phyloP scores from a whole-genome alignment of 1,140 invertebrate genomes.

The Reticulitermes speratus region DNA sequence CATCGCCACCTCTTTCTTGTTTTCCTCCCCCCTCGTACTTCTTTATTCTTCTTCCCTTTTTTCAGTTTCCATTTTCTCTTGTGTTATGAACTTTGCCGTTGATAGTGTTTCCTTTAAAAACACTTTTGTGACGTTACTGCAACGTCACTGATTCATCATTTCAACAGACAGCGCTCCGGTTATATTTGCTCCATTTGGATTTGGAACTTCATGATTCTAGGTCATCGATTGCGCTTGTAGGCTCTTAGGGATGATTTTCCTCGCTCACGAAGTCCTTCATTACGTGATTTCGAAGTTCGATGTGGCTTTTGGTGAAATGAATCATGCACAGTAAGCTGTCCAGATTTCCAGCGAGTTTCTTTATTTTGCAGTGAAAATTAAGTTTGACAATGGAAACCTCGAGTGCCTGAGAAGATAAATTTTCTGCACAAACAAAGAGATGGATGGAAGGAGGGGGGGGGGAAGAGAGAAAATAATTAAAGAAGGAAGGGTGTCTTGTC shows the following conservation, averaged over 20 bases:
- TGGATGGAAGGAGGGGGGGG: too few species aligned
- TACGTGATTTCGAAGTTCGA: not conserved
- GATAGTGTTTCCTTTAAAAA: too few species aligned
- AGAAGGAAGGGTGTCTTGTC: too few species aligned
- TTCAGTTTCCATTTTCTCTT: too few species aligned
- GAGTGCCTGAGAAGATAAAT: not conserved
- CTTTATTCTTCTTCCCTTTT: too few species aligned
- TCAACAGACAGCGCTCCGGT: not conserved
- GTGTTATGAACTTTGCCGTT: too few species aligned
- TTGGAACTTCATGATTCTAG: not conserved
- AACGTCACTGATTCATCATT: not conserved
- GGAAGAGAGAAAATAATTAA: too few species aligned
- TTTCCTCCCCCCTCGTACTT: too few species aligned
- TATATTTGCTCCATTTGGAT: not conserved
- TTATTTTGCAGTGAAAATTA: not conserved
- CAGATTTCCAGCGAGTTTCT: not conserved
- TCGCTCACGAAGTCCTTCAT: not conserved
- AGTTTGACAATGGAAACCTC: not conserved
- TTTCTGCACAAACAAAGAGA: not conserved
- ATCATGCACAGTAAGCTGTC: not conserved
- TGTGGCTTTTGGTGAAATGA: not conserved
- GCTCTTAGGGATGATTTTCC: not conserved
- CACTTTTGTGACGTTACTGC: not conserved
- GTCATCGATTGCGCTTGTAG: not conserved
- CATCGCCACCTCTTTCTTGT: too few species aligned